These are phyloP conservation scores for Drosophila virilis DNA, from an alignment of 1,140 invertebrate genomes.

Conservation along the genomic window DNA sequence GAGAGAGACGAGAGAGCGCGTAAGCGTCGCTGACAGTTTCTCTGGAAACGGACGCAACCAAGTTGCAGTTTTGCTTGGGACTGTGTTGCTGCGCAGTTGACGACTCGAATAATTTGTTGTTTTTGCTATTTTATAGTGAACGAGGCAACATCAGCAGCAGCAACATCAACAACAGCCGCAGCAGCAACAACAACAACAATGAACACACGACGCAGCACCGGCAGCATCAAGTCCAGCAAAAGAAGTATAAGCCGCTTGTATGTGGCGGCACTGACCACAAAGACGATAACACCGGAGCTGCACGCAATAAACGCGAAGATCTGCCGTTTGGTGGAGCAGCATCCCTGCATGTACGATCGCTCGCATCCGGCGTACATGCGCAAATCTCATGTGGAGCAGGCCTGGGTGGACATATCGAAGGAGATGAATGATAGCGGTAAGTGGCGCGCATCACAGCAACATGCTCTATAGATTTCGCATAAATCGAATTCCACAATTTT, in stretches of 20 bases:
- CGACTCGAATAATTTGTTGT: conserved; percentile 21
- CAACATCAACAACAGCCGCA: conserved; percentile 9
- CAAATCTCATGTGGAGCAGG: conserved; percentile 61
- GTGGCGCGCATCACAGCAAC: conserved; percentile 1
- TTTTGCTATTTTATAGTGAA: conserved; percentile 13
- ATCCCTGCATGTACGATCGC: conserved; percentile 78
- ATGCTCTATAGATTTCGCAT: not conserved
- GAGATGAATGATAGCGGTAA: conserved; percentile 62
- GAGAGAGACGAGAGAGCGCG: conserved; percentile 24
- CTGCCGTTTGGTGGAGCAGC: conserved; percentile 63
- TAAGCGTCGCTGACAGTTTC: conserved; percentile 31
- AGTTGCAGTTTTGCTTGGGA: conserved; percentile 32
- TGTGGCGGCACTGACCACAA: conserved; percentile 24
- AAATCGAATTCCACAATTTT: not conserved
- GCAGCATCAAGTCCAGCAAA: conserved; percentile 24
- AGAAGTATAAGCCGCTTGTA: conserved; percentile 14
- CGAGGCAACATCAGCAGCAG: conserved; percentile 11
- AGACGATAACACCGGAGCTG: conserved; percentile 49
- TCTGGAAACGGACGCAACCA: conserved; percentile 36
- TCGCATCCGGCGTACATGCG: conserved; percentile 56
- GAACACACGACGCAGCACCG: conserved; percentile 55
- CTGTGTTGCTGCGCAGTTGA: conserved; percentile 38
- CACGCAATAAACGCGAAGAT: conserved; percentile 67
- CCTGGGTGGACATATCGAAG: conserved; percentile 66
- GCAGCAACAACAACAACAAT: conserved; percentile 14